These are phyloP conservation scores for Vulpes lagopus DNA, from an alignment of 2,113 vertebrate species.

Conservation along the genomic window DNA sequence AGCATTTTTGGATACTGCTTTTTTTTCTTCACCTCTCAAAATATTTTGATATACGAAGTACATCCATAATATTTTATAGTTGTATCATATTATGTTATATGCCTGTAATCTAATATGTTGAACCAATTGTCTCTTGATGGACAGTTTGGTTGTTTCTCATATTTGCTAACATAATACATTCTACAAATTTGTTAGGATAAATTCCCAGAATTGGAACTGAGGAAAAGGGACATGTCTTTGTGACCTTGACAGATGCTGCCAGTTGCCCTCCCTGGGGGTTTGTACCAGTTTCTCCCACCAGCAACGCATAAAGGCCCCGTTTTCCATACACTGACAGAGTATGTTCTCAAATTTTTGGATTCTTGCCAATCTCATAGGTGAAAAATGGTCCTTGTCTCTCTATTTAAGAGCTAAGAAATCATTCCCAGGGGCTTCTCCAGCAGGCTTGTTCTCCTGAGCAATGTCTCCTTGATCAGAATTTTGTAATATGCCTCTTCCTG, in stretches of 20 bases:
- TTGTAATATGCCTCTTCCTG: not conserved
- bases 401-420: not conserved
- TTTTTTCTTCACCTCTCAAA: conserved; percentile 19
- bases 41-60: conserved; percentile 51
- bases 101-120: conserved; percentile 47
- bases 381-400: not conserved
- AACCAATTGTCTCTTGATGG: conserved; percentile 56
- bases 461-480: not conserved
- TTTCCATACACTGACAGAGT: not conserved
- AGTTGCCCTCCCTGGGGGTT: not conserved
- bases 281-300: not conserved
- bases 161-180: conserved; percentile 59
- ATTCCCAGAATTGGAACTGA: not conserved
- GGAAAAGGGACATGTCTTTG: not conserved
- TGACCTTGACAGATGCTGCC: conserved; percentile 52
- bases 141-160: conserved; percentile 46
- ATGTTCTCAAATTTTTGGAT: conserved; percentile 13
- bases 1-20: conserved; percentile 10
- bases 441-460: not conserved
- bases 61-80: conserved; percentile 44
- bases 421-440: not conserved
- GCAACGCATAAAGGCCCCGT: not conserved
- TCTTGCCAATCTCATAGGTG: conserved; percentile 33
- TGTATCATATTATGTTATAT: not conserved
- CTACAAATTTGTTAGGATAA: conserved; percentile 49